These are phyloP conservation scores for Grammomys surdaster DNA, from an alignment of 2,113 vertebrate genomes.

Conservation along the genomic window DNA sequence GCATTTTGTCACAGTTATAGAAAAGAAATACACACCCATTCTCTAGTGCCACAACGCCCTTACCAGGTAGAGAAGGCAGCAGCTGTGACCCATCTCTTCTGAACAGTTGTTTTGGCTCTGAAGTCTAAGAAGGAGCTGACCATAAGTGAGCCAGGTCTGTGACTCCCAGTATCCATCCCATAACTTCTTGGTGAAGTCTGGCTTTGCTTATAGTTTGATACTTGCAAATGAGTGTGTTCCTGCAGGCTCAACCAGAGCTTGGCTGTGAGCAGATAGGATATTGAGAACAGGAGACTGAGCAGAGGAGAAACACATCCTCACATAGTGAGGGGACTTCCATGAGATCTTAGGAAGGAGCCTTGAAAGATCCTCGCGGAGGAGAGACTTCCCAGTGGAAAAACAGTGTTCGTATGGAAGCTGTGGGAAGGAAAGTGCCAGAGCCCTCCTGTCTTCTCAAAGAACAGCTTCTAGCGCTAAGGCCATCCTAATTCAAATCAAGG, in stretches of 20 bases:
- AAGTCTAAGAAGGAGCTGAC: background rate
- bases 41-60: background rate
- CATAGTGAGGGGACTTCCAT: too few species aligned
- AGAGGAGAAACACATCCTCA: background rate
- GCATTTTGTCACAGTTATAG: background rate
- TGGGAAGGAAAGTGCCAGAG: background rate
- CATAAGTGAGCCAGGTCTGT: background rate
- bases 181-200: background rate
- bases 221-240: background rate
- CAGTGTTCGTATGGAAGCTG: background rate
- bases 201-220: background rate
- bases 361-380: background rate
- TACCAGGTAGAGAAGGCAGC: background rate
- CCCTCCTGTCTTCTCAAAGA: constrained; percentile 43
- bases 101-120: background rate
- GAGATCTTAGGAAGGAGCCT: background rate
- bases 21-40: background rate
- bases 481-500: background rate
- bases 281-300: too few species aligned
- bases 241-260: background rate
- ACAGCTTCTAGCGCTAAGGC: background rate
- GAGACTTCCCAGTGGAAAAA: background rate
- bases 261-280: background rate
- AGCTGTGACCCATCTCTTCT: background rate
- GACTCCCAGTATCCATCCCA: background rate